A percentile compares a stretch with the other conserved stretches of the same genome.
Evolutionary conservation across 2,888 invertebrate genomes (phyloP).

Genomic region (Phaonia tiefii): DNA sequence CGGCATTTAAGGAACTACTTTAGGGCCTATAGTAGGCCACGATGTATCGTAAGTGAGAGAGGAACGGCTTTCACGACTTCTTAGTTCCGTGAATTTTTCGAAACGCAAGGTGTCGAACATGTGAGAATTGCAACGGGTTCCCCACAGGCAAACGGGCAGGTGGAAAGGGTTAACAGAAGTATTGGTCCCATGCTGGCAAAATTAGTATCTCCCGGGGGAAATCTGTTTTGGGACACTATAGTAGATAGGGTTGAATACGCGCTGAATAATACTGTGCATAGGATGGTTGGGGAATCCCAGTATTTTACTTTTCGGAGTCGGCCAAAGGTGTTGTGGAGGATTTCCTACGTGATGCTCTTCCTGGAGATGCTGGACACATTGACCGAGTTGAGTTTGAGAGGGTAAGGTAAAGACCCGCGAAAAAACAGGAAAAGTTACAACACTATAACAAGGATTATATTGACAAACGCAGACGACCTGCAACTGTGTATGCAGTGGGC

Average conservation of each 20-base stretch:
- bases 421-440: constrained; percentile 16
- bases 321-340: constrained; percentile 34
- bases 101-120: no score
- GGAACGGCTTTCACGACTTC: constrained; percentile 65
- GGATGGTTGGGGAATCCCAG: constrained; percentile 50
- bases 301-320: no score
- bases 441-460: constrained; percentile 15
- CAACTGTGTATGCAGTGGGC: constrained; percentile 29
- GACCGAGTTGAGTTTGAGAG: not conserved
- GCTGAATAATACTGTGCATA: constrained; percentile 56
- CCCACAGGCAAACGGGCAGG: constrained; percentile 57
- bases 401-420: constrained; percentile 20
- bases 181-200: constrained; percentile 55
- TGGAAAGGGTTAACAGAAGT: no score
- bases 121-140: no score
- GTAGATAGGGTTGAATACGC: constrained; percentile 42
- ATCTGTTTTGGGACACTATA: constrained; percentile 42
- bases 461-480: not conserved
- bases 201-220: constrained; percentile 17
- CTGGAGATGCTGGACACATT: no score
- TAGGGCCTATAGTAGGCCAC: constrained; percentile 62
- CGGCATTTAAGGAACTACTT: constrained; percentile 67
- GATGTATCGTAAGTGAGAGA: constrained; percentile 50
- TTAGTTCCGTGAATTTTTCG: constrained; percentile 62
- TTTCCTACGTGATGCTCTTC: constrained; percentile 16